These are phyloP conservation scores for Acropora yongei DNA, from an alignment of 64 coral and sea anemone genomes.

Conservation along the genomic window DNA sequence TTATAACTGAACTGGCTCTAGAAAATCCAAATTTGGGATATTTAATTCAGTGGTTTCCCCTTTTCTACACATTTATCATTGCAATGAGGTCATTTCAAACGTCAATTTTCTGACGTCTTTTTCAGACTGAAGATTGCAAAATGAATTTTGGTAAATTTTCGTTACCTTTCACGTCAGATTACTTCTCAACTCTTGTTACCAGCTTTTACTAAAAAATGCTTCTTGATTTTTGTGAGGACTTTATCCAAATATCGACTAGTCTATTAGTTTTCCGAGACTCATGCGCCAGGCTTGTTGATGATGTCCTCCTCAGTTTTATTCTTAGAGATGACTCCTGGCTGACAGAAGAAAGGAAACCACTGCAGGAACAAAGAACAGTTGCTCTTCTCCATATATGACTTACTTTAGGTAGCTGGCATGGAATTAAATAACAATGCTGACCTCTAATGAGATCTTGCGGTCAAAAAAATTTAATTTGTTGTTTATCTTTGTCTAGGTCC, in stretches of 20 bases:
- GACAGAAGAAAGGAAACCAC: constrained; percentile 1
- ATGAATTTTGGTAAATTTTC: constrained; percentile 18
- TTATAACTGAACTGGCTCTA: neutral
- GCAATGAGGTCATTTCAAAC: constrained; percentile 2
- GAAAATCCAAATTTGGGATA: neutral
- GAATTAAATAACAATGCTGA: constrained; percentile 8
- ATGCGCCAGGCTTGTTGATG: constrained; percentile 17
- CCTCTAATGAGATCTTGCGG: constrained; percentile 6
- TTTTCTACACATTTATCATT: constrained; percentile 24
- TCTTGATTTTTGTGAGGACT: too few relatives aligned
- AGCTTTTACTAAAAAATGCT: constrained; percentile 30
- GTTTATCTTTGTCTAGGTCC: constrained; percentile 3
- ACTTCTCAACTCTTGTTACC: constrained; percentile 28
- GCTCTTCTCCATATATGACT: too few relatives aligned
- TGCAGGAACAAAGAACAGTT: too few relatives aligned
- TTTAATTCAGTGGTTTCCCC: neutral
- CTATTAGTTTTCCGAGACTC: neutral
- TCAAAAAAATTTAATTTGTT: constrained; percentile 10
- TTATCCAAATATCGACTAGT: too few relatives aligned
- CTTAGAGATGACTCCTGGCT: constrained; percentile 8
- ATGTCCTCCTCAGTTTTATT: constrained; percentile 13
- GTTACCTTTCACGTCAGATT: neutral
- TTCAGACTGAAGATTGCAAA: constrained; percentile 1
- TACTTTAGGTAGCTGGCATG: neutral
- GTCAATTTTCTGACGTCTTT: neutral